Evolutionary conservation across 1,140 invertebrate genomes (phyloP), one percentile per base, ranked within the genome.

Genomic region (Microplitis demolitor): DNA sequence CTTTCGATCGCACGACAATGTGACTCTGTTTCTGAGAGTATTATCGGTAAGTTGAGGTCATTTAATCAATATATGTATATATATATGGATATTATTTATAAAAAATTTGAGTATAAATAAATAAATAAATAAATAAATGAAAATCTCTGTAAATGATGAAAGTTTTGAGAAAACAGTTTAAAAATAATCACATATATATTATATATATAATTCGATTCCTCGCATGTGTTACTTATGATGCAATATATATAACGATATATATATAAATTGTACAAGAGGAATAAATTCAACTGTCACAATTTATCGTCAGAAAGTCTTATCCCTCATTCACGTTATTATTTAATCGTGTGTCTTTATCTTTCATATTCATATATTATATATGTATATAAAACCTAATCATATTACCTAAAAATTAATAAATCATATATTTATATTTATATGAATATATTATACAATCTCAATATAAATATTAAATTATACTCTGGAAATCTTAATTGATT

Each of bases 11-110:
- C 51, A 33, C 69, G 69, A 66, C 76, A 39, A 63, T 81, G 78
- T 74, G 69, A 73, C 45, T 76, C 76, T 61, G 74, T 76, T 60
- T 80, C 82, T 58, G 83, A 84, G 69, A 84, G 80, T 75, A 84
- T 85, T 75, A 83, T 81, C 78, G 83, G 83, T 84, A 74, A 79
- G 79, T 77, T 56, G 51, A 66, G 31, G 16, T 72, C 34, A 9
- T 69, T 54, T 16, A 35, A 58, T 6, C 3, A 39, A 39, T 8
- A 39, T 39, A 39, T 6, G 5, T 39, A 39, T 8, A 39, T 39
- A 39, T 6, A 39, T 39, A 39, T 39, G 2, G 6, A 2, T 39
- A 39, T 39, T 2, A 39, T 39, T 39, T 2, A 39, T 8, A 39
- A 39, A 39, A 8, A 5, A 39, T 24, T 1, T 24, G 24, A 24